Evolutionary conservation across 1,140 invertebrate genomes (phyloP), one percentile per base, ranked within the genome.

Genomic region (Drosophila parvula): DNA sequence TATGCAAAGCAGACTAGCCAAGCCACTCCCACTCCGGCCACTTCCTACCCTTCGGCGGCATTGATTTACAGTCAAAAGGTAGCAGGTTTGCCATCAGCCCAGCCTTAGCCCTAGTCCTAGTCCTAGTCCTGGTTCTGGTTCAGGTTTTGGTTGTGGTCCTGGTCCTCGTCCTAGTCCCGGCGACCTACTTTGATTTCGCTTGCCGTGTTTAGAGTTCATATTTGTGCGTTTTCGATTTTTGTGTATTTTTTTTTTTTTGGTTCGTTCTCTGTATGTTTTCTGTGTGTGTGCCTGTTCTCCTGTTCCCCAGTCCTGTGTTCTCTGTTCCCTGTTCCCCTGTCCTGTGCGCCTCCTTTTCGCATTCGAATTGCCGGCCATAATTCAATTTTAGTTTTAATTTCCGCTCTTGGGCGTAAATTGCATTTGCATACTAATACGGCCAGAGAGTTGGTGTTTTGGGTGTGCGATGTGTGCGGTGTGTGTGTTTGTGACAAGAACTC

Each of bases 351-450:
- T 53, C 12, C 50, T 55, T 55, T 38, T 40, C 43, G 43, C 60
- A 64, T 61, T 64, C 61, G 56, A 64, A 64, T 64, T 41, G 38
- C 56, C n/a, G 61, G 59, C 74, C 84, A 89, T 89, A 89, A 89
- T 89, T 89, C 84, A 89, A 89, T 89, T 89, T 89, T 89, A 89
- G 84, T 84, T 89, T 89, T 89, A 89, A 89, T 89, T 89, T 89
- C 84, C 84, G 84, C 63, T 89, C 63, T 78, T 78, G 67, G 84
- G 63, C 65, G 70, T 81, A 81, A 84, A 89, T 89, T 89, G 74
- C 74, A 89, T 89, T 89, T 89, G 78, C 78, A 80, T 81, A 43
- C 70, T 65, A 74, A 74, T 74, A 64, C 56, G 10, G 10, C 41
- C 22, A 22, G 12, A 14, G 10, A 18, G 30, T 22, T 16, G 41